Conservation (phyloP, 2,113 vertebrate genomes). For the Tupaia chinensis region DNA sequence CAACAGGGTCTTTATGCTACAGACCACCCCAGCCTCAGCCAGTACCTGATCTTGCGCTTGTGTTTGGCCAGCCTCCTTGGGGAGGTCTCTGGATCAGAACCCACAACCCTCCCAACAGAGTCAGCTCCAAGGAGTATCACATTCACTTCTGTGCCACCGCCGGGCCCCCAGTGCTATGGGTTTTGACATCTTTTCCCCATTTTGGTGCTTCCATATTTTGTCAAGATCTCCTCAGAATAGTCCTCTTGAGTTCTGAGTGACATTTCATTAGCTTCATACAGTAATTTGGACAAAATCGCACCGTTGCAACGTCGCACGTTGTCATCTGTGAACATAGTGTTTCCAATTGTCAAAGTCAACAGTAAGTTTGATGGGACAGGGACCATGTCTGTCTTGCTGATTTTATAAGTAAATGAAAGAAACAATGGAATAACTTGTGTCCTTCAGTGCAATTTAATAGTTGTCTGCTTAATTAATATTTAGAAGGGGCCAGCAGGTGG, state of each 20-base stretch:
- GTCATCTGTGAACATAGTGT: background rate
- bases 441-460: background rate
- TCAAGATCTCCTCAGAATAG: background rate
- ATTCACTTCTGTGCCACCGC: too few relatives aligned
- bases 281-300: background rate
- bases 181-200: background rate
- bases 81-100: too few relatives aligned
- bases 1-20: too few relatives aligned
- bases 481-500: too few relatives aligned
- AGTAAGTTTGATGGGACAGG: background rate
- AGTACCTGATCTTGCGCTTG: too few relatives aligned
- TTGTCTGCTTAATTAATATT: background rate
- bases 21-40: too few relatives aligned
- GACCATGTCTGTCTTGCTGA: background rate
- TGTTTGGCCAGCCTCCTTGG: too few relatives aligned
- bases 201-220: background rate
- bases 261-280: background rate
- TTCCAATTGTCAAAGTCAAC: background rate
- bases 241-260: conserved; percentile 14
- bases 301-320: background rate
- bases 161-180: too few relatives aligned
- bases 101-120: too few relatives aligned
- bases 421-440: background rate
- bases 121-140: too few relatives aligned
- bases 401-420: background rate